These are phyloP conservation scores for Sebastes iracundus DNA, from an alignment of 2,797 vertebrate genomes.

Conservation along the genomic window DNA sequence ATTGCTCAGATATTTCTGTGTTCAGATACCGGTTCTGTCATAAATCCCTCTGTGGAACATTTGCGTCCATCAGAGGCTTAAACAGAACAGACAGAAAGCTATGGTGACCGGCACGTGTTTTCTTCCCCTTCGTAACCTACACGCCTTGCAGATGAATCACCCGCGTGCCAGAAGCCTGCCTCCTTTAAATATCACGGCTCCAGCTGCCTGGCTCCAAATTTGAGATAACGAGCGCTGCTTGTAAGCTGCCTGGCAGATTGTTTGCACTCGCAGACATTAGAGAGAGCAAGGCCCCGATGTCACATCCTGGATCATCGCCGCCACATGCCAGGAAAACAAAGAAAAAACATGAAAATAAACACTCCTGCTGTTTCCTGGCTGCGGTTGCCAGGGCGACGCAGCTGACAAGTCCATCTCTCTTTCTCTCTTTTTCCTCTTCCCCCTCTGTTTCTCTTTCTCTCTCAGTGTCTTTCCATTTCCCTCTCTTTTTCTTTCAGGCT, in stretches of 20 bases:
- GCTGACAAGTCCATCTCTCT: constrained; percentile 30
- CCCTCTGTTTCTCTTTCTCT: not conserved
- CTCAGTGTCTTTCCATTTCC: not conserved
- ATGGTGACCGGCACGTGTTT: not conserved
- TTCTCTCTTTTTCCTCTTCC: not conserved
- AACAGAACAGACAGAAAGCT: not conserved
- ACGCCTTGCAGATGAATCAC: not conserved
- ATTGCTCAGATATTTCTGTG: not conserved
- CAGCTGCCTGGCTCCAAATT: constrained; percentile 23
- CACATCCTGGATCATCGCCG: constrained; percentile 40
- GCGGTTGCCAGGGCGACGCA: constrained; percentile 51
- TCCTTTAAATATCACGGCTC: constrained; percentile 41
- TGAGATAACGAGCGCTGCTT: constrained; percentile 30
- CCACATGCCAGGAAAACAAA: constrained; percentile 20
- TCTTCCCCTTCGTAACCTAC: not conserved
- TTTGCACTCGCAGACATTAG: constrained; percentile 48
- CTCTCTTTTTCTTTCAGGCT: not conserved
- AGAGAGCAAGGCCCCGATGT: constrained; percentile 18
- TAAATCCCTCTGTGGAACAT: not conserved
- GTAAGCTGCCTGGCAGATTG: constrained; percentile 13
- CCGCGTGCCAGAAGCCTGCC: not conserved
- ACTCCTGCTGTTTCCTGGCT: constrained; percentile 45
- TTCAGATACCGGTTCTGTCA: not conserved
- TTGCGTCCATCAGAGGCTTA: not conserved
- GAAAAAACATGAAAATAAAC: constrained; percentile 13